Percentiles rank a stretch among this genome's conserved stretches.
phyloP scores from a whole-genome alignment of 2,888 invertebrate genomes.

The Tenthredo mesomela region DNA sequence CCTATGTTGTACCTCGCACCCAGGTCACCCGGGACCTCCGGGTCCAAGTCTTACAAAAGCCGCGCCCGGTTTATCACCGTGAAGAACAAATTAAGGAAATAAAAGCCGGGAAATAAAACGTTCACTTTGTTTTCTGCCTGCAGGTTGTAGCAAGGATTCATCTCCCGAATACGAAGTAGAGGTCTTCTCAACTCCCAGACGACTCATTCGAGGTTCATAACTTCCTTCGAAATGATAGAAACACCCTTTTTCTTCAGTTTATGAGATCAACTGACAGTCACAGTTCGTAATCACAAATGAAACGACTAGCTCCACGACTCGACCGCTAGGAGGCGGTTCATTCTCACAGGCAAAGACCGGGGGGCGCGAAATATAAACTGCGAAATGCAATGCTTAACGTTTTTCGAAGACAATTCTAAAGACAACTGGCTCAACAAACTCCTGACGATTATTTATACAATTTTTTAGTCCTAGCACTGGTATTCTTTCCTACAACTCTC shows the following conservation, averaged over 20 bases:
- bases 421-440: not conserved
- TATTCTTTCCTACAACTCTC: not conserved
- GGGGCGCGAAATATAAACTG: not conserved
- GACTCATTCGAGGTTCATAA: not conserved
- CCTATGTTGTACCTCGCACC: not conserved
- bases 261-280: not conserved
- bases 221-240: not conserved
- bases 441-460: not conserved
- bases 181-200: not conserved
- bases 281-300: not conserved
- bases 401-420: no score
- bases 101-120: not conserved
- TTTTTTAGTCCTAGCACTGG: no score
- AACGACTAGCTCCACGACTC: not conserved
- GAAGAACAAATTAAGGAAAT: not conserved
- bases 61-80: not conserved
- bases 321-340: not conserved
- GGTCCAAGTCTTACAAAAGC: not conserved
- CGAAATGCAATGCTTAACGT: not conserved
- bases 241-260: not conserved
- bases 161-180: not conserved
- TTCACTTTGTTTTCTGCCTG: not conserved
- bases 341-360: not conserved
- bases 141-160: not conserved
- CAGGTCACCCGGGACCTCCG: constrained; percentile 1